phyloP scores from a whole-genome alignment of 2,113 vertebrate species.

The Podarcis raffonei region DNA sequence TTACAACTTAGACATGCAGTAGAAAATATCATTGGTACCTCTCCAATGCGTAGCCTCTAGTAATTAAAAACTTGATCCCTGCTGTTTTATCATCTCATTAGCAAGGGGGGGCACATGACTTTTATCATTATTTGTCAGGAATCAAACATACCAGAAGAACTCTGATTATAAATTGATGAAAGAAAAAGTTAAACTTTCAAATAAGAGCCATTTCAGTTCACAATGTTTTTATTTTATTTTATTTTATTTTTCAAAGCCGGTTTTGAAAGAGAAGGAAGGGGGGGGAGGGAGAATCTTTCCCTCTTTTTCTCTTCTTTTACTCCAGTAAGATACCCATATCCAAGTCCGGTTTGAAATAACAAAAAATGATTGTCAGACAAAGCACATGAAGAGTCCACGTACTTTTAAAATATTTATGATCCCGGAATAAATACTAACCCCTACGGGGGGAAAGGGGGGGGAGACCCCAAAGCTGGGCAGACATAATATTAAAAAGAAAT shows the following conservation, averaged over 20 bases:
- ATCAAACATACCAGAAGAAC: conserved; percentile 85
- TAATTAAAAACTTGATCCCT: conserved; percentile 98
- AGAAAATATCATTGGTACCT: conserved; percentile 85
- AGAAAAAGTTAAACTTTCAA: conserved; percentile 85
- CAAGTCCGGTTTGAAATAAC: conserved; percentile 54
- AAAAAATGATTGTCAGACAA: conserved; percentile 62
- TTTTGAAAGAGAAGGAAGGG: conserved; percentile 65
- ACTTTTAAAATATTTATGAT: conserved; percentile 22
- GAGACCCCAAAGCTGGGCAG: background rate
- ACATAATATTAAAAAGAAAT: background rate
- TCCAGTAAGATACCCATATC: conserved; percentile 56
- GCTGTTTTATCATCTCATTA: conserved; percentile 96
- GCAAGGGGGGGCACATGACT: conserved; percentile 86
- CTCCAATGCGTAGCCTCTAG: conserved; percentile 87
- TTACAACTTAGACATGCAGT: conserved; percentile 94
- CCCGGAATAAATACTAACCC: conserved; percentile 30
- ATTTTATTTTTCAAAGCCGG: conserved; percentile 67
- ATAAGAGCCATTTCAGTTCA: conserved; percentile 77
- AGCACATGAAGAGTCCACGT: conserved; percentile 5
- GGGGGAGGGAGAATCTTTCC: no score
- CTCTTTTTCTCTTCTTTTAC: conserved; percentile 13
- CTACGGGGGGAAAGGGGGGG: background rate
- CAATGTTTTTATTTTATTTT: conserved; percentile 78
- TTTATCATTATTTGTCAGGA: conserved; percentile 93
- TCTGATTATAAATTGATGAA: conserved; percentile 87